Evolutionary conservation across 2,888 invertebrate species (phyloP).

Genomic region (Spodoptera picta): DNA sequence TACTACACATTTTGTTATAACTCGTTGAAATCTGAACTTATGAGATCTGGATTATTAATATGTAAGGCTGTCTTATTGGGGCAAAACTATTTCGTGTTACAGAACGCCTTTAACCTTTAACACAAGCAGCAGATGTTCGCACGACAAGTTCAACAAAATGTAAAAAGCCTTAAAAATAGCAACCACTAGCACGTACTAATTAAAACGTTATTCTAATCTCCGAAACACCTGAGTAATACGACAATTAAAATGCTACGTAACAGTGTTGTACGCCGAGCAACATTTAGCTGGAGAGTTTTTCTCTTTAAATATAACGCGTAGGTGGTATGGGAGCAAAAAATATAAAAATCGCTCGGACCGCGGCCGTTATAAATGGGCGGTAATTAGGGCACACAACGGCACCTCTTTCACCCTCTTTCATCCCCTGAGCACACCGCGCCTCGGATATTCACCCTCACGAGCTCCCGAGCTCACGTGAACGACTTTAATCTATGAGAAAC

Average conservation of each 20-base stretch:
- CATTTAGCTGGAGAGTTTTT: conserved; percentile 68
- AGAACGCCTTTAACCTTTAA: too few relatives aligned
- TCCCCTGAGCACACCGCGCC: conserved; percentile 59
- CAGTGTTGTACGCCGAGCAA: conserved; percentile 55
- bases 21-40: conserved; percentile 12
- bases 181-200: neutral
- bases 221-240: conserved; percentile 12
- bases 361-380: conserved; percentile 82
- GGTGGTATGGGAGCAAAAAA: conserved; percentile 71
- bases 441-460: conserved; percentile 25
- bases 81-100: too few relatives aligned
- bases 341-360: conserved; percentile 80
- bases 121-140: too few relatives aligned
- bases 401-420: conserved; percentile 56
- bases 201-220: conserved; percentile 26
- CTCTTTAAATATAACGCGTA: conserved; percentile 76
- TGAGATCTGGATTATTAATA: neutral
- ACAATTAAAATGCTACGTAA: conserved; percentile 60
- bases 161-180: too few relatives aligned
- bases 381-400: conserved; percentile 80
- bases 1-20: neutral
- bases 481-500: conserved; percentile 48
- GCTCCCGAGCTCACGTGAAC: conserved; percentile 24
- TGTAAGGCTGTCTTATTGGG: too few relatives aligned
- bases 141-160: too few relatives aligned